A percentile compares a stretch with the other conserved stretches of the same genome.
Conservation (phyloP, 2,888 invertebrate genomes). For the Apotomis capreana region DNA sequence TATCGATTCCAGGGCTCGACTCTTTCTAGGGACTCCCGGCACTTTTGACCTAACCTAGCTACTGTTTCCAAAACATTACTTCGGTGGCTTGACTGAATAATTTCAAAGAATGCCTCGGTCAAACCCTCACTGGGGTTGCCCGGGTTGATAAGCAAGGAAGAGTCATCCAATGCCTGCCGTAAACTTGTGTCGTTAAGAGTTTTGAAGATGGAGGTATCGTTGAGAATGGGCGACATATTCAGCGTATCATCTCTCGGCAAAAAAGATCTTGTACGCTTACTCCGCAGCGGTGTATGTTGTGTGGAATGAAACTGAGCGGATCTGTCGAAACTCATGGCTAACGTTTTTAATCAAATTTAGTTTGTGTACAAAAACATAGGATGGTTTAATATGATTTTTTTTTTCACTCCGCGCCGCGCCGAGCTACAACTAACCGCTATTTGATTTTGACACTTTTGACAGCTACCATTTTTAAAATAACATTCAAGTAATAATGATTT, state of each 20-base stretch:
- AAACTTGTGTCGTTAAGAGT: constrained; percentile 76
- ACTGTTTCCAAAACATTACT: constrained; percentile 85
- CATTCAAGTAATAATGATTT: background rate
- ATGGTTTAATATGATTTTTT: background rate
- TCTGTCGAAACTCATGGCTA: constrained; percentile 65
- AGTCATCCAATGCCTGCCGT: constrained; percentile 74
- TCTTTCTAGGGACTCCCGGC: constrained; percentile 84
- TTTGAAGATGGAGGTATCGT: constrained; percentile 77
- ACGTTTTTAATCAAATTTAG: constrained; percentile 30
- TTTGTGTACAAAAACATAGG: constrained; percentile 18
- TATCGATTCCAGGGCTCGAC: constrained; percentile 79
- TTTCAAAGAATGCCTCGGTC: constrained; percentile 76
- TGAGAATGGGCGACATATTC: constrained; percentile 75
- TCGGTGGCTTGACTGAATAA: constrained; percentile 72
- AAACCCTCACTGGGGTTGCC: constrained; percentile 68
- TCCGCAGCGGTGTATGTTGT: constrained; percentile 69
- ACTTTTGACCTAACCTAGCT: constrained; percentile 85
- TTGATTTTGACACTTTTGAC: constrained; percentile 19
- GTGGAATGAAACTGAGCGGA: constrained; percentile 66
- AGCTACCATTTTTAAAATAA: constrained; percentile 4
- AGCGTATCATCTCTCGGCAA: constrained; percentile 72
- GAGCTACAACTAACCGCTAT: background rate
- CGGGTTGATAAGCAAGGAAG: constrained; percentile 64
- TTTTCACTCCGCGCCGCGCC: constrained; percentile 4
- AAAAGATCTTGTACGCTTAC: constrained; percentile 65